Evolutionary conservation across 1,140 invertebrate genomes (phyloP), one percentile per base, ranked within the genome.

Genomic region (Rhagoletis zephyria): DNA sequence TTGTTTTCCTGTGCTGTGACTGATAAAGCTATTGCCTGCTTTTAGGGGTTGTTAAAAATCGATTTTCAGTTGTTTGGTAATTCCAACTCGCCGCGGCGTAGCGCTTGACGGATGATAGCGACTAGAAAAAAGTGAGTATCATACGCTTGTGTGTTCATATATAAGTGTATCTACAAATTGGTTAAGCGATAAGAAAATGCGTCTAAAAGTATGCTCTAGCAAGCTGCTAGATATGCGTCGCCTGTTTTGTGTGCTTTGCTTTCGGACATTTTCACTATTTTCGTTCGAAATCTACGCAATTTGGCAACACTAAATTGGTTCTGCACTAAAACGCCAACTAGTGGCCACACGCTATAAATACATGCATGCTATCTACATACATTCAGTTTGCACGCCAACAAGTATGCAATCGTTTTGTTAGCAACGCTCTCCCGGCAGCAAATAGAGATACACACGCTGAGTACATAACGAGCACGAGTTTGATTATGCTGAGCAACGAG

Each of bases 1-100:
- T 30, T 59, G 48, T 81, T 81, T 81, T 45, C 70, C 74, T 81
- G 16, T 48, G 4, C 51, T 7, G 14, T 42, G 40, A 74, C 42
- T 74, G 67, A 74, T 74, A 74, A 74, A 74, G 40, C 9, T 42
- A 5, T 74, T 81, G 74, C 48, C 45, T 81, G n/a, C 74, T 81
- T 81, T 81, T 81, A 56, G 74, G 74, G 74, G 74, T 81, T 81
- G 74, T 81, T 81, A 81, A 81, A 81, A 81, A 81, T 81, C 74
- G 74, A 81, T 81, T 81, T 81, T 56, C 48, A 81, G 51, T n/a
- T 81, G 48, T 81, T 51, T 16, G 74, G n/a, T 5, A 81, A 30
- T 81, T 77, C 56, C n/a, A n/a, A 16, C n/a, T 14, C 61, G 61
- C 61, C 9, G 12, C 61, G 30, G 30, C 30, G 30, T 4, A 16